A percentile compares a stretch with the other conserved stretches of the same genome.
Evolutionary conservation across 2,888 invertebrate genomes (phyloP).

Genomic region (Nomada lathburiana): DNA sequence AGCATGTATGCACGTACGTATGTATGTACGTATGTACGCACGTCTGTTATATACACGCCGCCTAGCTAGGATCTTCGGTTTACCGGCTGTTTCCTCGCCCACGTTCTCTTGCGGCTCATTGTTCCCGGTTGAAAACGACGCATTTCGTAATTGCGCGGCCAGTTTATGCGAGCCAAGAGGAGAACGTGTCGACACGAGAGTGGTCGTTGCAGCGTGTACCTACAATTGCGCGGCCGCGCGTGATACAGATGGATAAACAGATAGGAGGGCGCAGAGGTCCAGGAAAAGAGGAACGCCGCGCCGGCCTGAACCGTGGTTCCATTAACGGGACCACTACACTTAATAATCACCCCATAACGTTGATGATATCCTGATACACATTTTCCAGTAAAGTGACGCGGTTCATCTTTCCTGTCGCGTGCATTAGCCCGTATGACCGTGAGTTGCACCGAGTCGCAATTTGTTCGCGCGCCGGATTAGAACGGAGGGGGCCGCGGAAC

Average conservation of each 20-base stretch:
- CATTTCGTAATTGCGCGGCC: constrained; percentile 67
- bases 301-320: constrained; percentile 56
- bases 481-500: constrained; percentile 14
- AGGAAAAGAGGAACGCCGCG: constrained; percentile 8
- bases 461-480: neutral
- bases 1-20: constrained; percentile 1
- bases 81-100: constrained; percentile 37
- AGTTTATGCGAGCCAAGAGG: constrained; percentile 55
- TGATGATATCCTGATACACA: constrained; percentile 75
- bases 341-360: constrained; percentile 79
- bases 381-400: constrained; percentile 65
- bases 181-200: constrained; percentile 24
- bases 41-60: constrained; percentile 3
- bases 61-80: constrained; percentile 19
- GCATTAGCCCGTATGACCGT: too few relatives aligned
- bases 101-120: constrained; percentile 43
- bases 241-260: constrained; percentile 32
- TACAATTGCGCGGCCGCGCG: constrained; percentile 24
- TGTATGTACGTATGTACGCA: too few relatives aligned
- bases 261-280: neutral
- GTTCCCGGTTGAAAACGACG: constrained; percentile 64
- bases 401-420: neutral
- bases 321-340: constrained; percentile 76
- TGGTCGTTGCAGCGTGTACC: constrained; percentile 5
- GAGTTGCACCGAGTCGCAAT: too few relatives aligned